Evolutionary conservation across 1,140 invertebrate species (phyloP).

Genomic region (Caenorhabditis remanei): DNA sequence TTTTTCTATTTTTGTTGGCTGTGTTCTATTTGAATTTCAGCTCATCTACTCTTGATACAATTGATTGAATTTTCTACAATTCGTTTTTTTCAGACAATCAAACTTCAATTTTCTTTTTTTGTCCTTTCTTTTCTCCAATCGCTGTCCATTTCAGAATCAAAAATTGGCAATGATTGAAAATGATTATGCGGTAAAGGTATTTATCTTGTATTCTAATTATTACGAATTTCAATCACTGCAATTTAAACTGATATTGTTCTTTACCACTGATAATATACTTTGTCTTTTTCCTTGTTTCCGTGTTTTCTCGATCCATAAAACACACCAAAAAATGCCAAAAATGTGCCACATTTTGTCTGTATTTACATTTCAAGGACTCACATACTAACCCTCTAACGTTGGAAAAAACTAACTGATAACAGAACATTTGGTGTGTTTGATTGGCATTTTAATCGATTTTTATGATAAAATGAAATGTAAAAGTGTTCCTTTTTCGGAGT

Average conservation of each 20-base stretch:
- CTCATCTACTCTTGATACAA: constrained; percentile 23
- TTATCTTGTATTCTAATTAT: not conserved
- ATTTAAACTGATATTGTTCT: no score
- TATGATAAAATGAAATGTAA: constrained; percentile 22
- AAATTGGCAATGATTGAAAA: constrained; percentile 20
- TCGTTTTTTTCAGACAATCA: not conserved
- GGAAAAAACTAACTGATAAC: constrained; percentile 44
- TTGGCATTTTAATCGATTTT: constrained; percentile 47
- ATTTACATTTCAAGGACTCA: constrained; percentile 52
- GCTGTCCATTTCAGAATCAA: not conserved
- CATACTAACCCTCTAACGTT: constrained; percentile 1
- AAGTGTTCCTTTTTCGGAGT: constrained; percentile 33
- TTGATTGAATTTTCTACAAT: not conserved
- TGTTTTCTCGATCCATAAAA: not conserved
- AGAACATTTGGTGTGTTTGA: constrained; percentile 7
- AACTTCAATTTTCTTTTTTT: not conserved
- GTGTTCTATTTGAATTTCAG: constrained; percentile 52
- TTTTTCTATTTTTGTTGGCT: constrained; percentile 49
- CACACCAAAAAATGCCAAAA: not conserved
- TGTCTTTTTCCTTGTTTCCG: not conserved
- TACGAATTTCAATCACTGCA: no score
- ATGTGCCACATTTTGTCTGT: constrained; percentile 17
- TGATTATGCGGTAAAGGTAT: constrained; percentile 47
- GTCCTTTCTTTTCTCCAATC: not conserved
- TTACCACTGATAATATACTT: no score